Conservation (phyloP, 1,140 invertebrate genomes). For the Drosophila nasuta region DNA sequence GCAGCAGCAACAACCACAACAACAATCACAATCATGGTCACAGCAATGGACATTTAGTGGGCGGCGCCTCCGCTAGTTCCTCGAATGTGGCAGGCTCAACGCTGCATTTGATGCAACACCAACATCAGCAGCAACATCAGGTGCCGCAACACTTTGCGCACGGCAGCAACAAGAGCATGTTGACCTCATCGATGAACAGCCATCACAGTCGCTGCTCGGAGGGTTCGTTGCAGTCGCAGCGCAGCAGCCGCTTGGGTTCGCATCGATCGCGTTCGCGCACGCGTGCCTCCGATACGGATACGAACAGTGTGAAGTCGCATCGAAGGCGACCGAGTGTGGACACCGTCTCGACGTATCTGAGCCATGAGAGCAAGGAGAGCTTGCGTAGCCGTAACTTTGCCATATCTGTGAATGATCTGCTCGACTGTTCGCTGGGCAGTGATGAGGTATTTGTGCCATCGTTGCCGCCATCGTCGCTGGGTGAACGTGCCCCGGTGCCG, state of each 20-base stretch:
- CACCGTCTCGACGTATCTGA: constrained; percentile 94
- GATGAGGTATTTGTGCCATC: constrained; percentile 88
- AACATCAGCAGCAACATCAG: background rate
- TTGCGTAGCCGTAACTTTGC: constrained; percentile 81
- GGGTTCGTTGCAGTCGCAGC: constrained; percentile 77
- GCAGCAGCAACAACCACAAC: constrained; percentile 32
- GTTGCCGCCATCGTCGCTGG: constrained; percentile 73
- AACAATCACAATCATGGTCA: constrained; percentile 10
- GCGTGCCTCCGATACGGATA: constrained; percentile 87
- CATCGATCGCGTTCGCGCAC: constrained; percentile 82
- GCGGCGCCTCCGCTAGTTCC: constrained; percentile 8
- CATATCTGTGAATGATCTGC: constrained; percentile 88
- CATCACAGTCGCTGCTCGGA: constrained; percentile 83
- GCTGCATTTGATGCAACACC: constrained; percentile 49
- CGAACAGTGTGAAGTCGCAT: constrained; percentile 89
- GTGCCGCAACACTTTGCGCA: constrained; percentile 64
- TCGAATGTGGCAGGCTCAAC: constrained; percentile 38
- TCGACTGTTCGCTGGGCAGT: constrained; percentile 89
- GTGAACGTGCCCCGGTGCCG: constrained; percentile 75
- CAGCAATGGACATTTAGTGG: constrained; percentile 35
- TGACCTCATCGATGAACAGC: constrained; percentile 82
- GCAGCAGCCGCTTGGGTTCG: constrained; percentile 83
- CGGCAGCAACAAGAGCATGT: constrained; percentile 71
- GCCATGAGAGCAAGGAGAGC: constrained; percentile 91
- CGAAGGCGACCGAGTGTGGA: constrained; percentile 92